Evolutionary conservation across 1,140 invertebrate species (phyloP), one percentile per base, ranked within the genome.

Genomic region (Drosophila carrolli): DNA sequence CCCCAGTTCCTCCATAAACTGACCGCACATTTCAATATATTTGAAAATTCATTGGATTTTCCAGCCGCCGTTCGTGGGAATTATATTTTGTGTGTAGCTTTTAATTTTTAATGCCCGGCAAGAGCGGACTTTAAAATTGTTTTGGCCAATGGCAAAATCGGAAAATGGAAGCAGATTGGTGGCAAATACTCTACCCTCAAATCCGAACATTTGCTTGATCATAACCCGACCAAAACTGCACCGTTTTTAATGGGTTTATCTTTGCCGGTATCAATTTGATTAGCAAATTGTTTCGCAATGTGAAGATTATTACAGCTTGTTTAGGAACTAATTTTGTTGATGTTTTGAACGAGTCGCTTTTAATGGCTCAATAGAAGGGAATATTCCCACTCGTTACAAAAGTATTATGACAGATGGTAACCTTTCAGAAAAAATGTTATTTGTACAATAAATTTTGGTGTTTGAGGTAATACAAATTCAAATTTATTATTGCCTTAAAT

Each of bases 11-110:
- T 19, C 47, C 60, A 32, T 16, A 41, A 50, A 44, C 32, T 43
- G 59, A 57, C 70, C 50, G 23, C 73, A 58, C 51, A 62, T 65
- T 82, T 78, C 74, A 60, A 78, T 80, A 71, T 75, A 54, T 81
- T 84, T 77, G 67, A 73, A 84, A 85, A 85, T 74, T 74, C 74
- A 85, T 84, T 81, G 62, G 47, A 77, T 59, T 84, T 84, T 48
- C 48, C 48, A 38, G 35, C n/a, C 43, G 11, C 27, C 16, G n/a
- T 41, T 38, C 11, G 35, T 56, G 40, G 46, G 19, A 44, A 62
- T 53, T 65, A 48, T 75, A 59, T 72, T 59, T 38, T 46, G 41
- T 47, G 59, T 48, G 54, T 67, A 41, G 54, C 44, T 71, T 29
- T 83, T 63, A 56, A 83, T 62, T 75, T 83, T 83, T 79, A 67